Evolutionary conservation across 2,113 vertebrate species (phyloP), one percentile per base, ranked within the genome.

Genomic region (Zosterops pallidus): DNA sequence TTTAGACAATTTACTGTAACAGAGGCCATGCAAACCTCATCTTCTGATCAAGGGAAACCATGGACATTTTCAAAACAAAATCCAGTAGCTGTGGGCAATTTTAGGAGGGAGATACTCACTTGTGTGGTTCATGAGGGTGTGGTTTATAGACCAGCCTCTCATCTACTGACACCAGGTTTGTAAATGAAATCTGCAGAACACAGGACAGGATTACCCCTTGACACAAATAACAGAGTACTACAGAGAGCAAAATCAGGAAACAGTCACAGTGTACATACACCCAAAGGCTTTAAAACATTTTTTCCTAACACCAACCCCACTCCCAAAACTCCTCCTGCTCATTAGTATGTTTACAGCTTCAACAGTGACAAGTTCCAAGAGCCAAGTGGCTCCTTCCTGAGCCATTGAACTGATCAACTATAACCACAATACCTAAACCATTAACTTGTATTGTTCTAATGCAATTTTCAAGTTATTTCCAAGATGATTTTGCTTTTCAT

Each of bases 141-240:
- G 99, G 99, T 92, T 98, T 99, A 94, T 99, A 99, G 21, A 98
- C 98, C 26, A 99, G 98, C 91, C 97, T 98, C 96, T 99, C 99
- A 86, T 99, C 99, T 79, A 99, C 99, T 5, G 99, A 99, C 59
- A 99, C 99, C 71, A 99, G 96, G 95, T 99, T 99, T 95, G 99
- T 99, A 96, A 99, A 99, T 8, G 99, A 99, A 97, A 99, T 99
- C 99, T 99, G 94, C 0, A 50, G 89, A 94, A 86, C 14, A 72
- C 9, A 67, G 65, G 37, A 68, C 50, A 94, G 63, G 21, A 64
- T 94, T 68, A 90, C 7, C 21, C 25, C 19, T 33, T 46, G 23
- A 31, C 15, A 74, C 74, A 83, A 56, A 19, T 6, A 56, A 55
- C 21, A 44, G 15, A 74, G 42, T 2, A 59, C 14, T 14, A 62